These are phyloP conservation scores for Cyanocitta stelleri DNA, from an alignment of 2,113 vertebrate species.

Conservation along the genomic window DNA sequence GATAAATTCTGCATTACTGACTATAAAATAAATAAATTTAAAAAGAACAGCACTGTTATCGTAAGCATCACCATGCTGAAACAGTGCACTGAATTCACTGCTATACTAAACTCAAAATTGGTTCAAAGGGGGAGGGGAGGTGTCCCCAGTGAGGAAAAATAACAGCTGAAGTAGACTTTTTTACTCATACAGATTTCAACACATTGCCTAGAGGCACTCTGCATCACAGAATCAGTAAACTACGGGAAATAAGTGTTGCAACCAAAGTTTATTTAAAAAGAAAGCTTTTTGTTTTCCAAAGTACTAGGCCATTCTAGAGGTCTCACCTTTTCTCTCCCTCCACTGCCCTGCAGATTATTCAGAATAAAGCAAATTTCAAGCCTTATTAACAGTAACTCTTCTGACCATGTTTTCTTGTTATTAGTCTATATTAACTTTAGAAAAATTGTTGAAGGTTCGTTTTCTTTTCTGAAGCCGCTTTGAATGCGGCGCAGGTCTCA, in stretches of 20 bases:
- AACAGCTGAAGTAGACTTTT: not conserved
- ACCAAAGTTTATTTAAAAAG: not conserved
- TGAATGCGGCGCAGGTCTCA: not conserved
- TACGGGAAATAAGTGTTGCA: not conserved
- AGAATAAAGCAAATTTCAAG: constrained; percentile 11
- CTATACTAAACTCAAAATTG: not conserved
- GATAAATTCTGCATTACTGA: not conserved
- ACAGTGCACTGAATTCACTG: not conserved
- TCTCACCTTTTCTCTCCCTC: not conserved
- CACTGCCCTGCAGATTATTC: not conserved
- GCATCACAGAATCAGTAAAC: not conserved
- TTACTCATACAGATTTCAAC: not conserved
- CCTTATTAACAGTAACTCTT: constrained; percentile 6
- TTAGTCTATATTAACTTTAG: not conserved
- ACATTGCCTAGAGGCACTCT: not conserved
- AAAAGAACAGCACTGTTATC: not conserved
- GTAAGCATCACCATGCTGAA: not conserved
- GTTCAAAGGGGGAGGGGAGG: accelerated
- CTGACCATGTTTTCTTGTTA: not conserved
- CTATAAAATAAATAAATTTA: not conserved
- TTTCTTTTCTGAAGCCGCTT: not conserved
- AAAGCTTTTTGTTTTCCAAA: not conserved
- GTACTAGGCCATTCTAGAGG: not conserved
- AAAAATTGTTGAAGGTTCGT: not conserved
- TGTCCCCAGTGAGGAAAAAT: not conserved